Conservation (phyloP, 2,113 vertebrate genomes). For the Salminus brasiliensis region DNA sequence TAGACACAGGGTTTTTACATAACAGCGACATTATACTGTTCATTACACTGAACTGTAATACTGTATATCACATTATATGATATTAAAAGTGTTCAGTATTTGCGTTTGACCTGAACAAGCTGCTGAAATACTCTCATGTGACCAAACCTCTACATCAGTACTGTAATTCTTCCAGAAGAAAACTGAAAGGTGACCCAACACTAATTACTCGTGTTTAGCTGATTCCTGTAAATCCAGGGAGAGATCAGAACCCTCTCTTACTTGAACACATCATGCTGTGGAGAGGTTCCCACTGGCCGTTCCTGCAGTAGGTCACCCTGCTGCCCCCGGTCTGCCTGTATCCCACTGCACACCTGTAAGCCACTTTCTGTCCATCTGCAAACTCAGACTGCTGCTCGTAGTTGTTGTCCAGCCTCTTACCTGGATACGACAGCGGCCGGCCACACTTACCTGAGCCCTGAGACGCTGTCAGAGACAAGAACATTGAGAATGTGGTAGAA, state of each 20-base stretch:
- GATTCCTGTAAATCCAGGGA: no score
- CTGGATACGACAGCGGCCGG: neutral
- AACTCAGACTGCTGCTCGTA: neutral
- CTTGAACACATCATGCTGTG: slow-evolving; percentile 61
- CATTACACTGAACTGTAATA: no score
- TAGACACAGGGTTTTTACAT: no score
- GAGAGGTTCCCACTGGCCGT: slow-evolving; percentile 60
- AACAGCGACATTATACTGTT: no score
- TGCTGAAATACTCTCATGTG: no score
- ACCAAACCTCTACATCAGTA: no score
- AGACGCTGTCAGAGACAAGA: neutral
- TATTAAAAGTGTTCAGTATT: no score
- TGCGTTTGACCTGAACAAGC: no score
- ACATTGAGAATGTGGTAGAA: neutral
- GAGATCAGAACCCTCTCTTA: slow-evolving; percentile 39
- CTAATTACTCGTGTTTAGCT: no score
- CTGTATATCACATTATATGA: no score
- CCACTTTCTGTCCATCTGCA: slow-evolving; percentile 29
- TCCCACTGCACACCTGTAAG: slow-evolving; percentile 51
- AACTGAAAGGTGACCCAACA: no score
- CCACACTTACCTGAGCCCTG: neutral
- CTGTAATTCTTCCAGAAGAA: no score
- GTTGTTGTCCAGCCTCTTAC: neutral
- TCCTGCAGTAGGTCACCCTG: slow-evolving; percentile 5
- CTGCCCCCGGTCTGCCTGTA: slow-evolving; percentile 8